phyloP scores from a whole-genome alignment of 1,140 invertebrate species.

The Zaprionus tsacasi region DNA sequence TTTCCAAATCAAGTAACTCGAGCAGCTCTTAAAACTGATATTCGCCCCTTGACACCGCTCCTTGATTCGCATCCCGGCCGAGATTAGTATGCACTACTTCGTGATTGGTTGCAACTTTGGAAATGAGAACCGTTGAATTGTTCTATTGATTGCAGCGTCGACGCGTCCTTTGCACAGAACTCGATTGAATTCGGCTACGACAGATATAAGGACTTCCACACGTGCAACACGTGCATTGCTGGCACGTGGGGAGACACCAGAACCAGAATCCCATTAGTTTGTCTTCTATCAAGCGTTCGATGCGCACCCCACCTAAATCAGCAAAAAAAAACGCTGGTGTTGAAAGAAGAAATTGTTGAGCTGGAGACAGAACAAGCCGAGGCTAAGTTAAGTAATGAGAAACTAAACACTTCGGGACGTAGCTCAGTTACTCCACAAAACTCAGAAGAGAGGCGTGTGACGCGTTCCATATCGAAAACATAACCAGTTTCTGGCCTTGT shows the following conservation, averaged over 20 bases:
- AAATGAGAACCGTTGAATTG: background rate
- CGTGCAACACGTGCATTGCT: conserved; percentile 50
- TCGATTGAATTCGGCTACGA: conserved; percentile 60
- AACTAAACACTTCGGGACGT: background rate
- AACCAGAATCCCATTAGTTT: conserved; percentile 18
- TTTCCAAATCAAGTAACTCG: conserved; percentile 58
- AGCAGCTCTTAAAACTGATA: conserved; percentile 59
- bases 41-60: conserved; percentile 62
- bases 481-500: conserved; percentile 38
- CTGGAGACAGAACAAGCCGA: background rate
- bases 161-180: conserved; percentile 56
- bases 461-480: conserved; percentile 68
- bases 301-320: conserved; percentile 50
- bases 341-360: conserved; percentile 43
- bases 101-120: background rate
- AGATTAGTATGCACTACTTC: conserved; percentile 46
- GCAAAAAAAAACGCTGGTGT: conserved; percentile 37
- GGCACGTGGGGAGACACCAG: conserved; percentile 47
- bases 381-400: background rate
- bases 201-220: conserved; percentile 57
- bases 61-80: conserved; percentile 52
- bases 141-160: conserved; percentile 40
- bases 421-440: background rate
- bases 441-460: conserved; percentile 42
- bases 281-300: conserved; percentile 38